Evolutionary conservation across 1,140 invertebrate species (phyloP), one percentile per base, ranked within the genome.

Genomic region (Nylanderia fulva): DNA sequence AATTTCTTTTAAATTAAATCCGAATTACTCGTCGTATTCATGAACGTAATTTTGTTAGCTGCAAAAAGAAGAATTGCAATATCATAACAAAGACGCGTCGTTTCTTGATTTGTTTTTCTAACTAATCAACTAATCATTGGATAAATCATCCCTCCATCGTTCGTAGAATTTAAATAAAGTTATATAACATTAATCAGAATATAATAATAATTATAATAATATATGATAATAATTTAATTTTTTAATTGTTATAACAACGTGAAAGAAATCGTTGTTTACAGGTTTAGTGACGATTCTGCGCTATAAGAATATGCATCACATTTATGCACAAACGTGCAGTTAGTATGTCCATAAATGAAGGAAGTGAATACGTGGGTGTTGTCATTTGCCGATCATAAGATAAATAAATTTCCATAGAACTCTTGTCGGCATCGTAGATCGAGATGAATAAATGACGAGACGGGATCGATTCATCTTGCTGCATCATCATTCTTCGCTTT

Each of bases 351-450:
- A n/a, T 68, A 54, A 79, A 79, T 79, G 66, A 82, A 69, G 27
- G 54, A 82, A 36, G 66, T 58, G 64, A 56, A 24, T 80, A 80
- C 63, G 76, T 80, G 77, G 77, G 77, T 82, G 77, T 80, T 71
- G 77, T 82, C 66, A 29, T 45, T 82, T 13, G 66, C 36, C 52
- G 24, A 82, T 82, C 24, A 39, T 42, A 82, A 82, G 77, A 82
- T 82, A 82, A 71, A 82, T 82, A 82, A 82, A 82, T 82, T 82
- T 82, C 77, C 66, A 58, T 82, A 39, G 77, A 69, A 60, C 52
- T 72, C 66, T 72, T 54, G 52, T 71, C 77, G 33, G 15, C 36
- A 52, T 39, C 24, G 42, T 82, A 56, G 52, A 82, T 82, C 66
- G 77, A 80, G 58, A 69, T 80, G 77, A 80, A 80, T 80, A 71